Conservation (phyloP, 2,888 invertebrate species). For the Gnatocerus cornutus region DNA sequence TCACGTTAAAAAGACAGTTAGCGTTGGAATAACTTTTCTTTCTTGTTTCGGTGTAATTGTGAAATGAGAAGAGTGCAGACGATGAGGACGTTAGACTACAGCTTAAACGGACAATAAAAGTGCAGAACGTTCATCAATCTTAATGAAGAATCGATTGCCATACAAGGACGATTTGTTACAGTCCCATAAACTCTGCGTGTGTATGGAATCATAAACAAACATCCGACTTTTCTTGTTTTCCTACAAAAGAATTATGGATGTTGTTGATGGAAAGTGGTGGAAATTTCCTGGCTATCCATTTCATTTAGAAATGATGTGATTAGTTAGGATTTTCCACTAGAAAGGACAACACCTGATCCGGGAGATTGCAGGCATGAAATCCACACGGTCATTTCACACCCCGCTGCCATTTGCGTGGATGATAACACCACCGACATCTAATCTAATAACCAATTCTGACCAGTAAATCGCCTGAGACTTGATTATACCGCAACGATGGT, state of each 20-base stretch:
- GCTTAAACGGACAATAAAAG: conserved; percentile 45
- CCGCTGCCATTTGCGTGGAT: conserved; percentile 62
- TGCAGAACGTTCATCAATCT: conserved; percentile 62
- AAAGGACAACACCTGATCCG: conserved; percentile 46
- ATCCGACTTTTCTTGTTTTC: conserved; percentile 6
- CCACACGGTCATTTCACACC: conserved; percentile 59
- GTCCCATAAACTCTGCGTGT: conserved; percentile 62
- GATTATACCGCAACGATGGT: conserved; percentile 34
- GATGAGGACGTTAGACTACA: conserved; percentile 30
- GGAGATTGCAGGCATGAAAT: conserved; percentile 50
- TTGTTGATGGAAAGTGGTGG: not conserved
- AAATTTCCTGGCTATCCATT: no score
- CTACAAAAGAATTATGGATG: conserved; percentile 2
- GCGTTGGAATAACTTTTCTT: conserved; percentile 5
- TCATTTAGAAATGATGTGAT: conserved; percentile 10
- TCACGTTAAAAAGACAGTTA: conserved; percentile 16
- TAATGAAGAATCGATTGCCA: conserved; percentile 64
- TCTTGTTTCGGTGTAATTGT: conserved; percentile 1
- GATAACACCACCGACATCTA: conserved; percentile 57
- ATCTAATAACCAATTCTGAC: conserved; percentile 47
- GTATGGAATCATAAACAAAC: conserved; percentile 55
- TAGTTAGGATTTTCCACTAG: conserved; percentile 37
- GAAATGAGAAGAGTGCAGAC: conserved; percentile 29
- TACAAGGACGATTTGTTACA: conserved; percentile 64
- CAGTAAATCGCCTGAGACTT: conserved; percentile 34